These are phyloP conservation scores for Chionomys nivalis DNA, from an alignment of 2,113 vertebrate species.

Conservation along the genomic window DNA sequence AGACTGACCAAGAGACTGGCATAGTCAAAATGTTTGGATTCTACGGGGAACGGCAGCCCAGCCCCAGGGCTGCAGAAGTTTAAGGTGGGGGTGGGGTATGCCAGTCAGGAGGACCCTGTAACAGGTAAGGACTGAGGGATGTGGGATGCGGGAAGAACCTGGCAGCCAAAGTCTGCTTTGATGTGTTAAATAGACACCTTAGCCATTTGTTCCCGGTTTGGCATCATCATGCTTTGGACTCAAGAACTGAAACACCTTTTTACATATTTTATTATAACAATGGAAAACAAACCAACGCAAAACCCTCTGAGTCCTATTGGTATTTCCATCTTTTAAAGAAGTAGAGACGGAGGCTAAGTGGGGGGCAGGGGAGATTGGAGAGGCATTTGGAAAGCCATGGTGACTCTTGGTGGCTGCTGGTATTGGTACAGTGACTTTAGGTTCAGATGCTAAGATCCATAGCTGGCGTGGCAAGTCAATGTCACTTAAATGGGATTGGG, in stretches of 20 bases:
- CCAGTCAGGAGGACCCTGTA: not conserved
- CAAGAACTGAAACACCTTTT: not conserved
- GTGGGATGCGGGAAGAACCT: not conserved
- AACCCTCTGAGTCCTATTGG: rapidly evolving
- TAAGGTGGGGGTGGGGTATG: not conserved
- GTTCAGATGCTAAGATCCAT: not conserved
- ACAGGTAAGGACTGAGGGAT: not conserved
- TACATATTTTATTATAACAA: not conserved
- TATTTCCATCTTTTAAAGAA: not conserved
- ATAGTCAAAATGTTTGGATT: not conserved
- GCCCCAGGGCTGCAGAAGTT: not conserved
- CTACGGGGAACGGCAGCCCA: not conserved
- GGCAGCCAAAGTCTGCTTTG: not conserved
- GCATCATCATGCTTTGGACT: not conserved
- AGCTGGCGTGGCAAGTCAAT: not conserved
- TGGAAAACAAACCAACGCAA: not conserved
- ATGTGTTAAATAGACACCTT: not conserved
- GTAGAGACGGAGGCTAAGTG: not conserved
- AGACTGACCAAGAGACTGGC: not conserved
- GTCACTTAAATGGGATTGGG: not conserved
- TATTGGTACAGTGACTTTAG: not conserved
- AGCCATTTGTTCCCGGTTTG: not conserved
- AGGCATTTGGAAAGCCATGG: not conserved
- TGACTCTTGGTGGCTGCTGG: rapidly evolving
- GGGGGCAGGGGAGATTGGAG: not conserved